Evolutionary conservation across 2,113 vertebrate genomes (phyloP).

Genomic region (Nettapus auritus): DNA sequence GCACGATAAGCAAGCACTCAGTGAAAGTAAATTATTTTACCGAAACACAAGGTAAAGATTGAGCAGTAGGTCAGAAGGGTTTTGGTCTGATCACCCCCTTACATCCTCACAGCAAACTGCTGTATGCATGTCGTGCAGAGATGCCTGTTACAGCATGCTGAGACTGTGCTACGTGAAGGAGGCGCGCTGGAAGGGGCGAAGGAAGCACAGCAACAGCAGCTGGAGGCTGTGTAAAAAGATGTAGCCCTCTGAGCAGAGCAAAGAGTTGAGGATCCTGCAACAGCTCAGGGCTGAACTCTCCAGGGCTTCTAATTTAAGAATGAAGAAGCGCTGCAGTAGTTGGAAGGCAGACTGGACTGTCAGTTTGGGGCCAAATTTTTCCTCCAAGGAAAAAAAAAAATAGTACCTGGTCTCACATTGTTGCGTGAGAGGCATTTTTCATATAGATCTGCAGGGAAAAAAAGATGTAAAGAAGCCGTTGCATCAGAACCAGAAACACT

Average conservation of each 20-base stretch:
- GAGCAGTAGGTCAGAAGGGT: fast-evolving
- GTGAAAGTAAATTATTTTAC: background rate
- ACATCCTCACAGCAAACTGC: background rate
- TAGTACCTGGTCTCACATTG: background rate
- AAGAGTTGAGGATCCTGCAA: background rate
- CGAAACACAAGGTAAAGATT: background rate
- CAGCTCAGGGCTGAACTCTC: too few species aligned
- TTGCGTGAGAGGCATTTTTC: background rate
- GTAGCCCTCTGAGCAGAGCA: background rate
- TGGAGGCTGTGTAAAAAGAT: fast-evolving
- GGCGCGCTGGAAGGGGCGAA: fast-evolving
- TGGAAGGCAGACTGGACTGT: background rate
- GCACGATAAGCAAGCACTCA: background rate
- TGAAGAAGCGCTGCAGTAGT: background rate
- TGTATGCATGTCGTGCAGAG: background rate
- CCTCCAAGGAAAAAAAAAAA: background rate
- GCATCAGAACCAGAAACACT: background rate
- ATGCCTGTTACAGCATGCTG: fast-evolving
- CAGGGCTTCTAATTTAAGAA: fast-evolving
- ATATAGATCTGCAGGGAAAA: background rate
- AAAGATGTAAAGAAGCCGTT: too few species aligned
- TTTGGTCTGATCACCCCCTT: background rate
- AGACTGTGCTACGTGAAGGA: fast-evolving
- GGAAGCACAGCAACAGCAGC: background rate
- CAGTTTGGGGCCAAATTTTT: background rate